Evolutionary conservation across 2,888 invertebrate genomes (phyloP).

Genomic region (Scaeva pyrastri): DNA sequence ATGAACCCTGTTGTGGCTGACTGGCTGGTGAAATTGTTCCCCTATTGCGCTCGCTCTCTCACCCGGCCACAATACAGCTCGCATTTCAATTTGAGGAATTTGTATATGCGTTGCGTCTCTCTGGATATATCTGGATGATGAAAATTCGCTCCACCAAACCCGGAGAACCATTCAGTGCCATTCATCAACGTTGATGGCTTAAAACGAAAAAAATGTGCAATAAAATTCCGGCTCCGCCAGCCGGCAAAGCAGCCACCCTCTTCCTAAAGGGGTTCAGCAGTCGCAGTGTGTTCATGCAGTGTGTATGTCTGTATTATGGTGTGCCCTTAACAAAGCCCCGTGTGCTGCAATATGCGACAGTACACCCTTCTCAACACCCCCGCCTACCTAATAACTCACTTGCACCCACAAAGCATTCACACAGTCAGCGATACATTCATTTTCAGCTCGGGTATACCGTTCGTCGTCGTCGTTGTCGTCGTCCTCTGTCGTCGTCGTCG

Average conservation of each 20-base stretch:
- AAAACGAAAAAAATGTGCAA: conserved; percentile 56
- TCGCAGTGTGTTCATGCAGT: background rate
- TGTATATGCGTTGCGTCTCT: conserved; percentile 40
- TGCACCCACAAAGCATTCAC: background rate
- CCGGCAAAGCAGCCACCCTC: background rate
- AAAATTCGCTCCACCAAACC: conserved; percentile 48
- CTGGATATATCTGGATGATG: conserved; percentile 41
- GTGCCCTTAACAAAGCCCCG: conserved; percentile 49
- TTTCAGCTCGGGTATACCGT: no score
- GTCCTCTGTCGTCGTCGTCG: conserved; percentile 7
- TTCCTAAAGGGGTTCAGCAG: background rate
- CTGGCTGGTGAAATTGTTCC: conserved; percentile 33
- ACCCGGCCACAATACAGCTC: conserved; percentile 61
- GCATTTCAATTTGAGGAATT: conserved; percentile 74
- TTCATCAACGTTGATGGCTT: conserved; percentile 55
- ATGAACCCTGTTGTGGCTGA: conserved; percentile 2
- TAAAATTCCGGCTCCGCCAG: conserved; percentile 57
- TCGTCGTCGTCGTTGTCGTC: background rate
- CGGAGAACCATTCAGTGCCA: conserved; percentile 35
- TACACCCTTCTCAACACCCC: conserved; percentile 6
- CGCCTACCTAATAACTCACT: background rate
- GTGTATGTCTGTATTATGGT: background rate
- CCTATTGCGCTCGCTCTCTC: conserved; percentile 38
- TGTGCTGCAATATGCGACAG: conserved; percentile 16
- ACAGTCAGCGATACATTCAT: background rate